These are phyloP conservation scores for Momotus momota DNA, from an alignment of 2,797 vertebrate species.

Conservation along the genomic window DNA sequence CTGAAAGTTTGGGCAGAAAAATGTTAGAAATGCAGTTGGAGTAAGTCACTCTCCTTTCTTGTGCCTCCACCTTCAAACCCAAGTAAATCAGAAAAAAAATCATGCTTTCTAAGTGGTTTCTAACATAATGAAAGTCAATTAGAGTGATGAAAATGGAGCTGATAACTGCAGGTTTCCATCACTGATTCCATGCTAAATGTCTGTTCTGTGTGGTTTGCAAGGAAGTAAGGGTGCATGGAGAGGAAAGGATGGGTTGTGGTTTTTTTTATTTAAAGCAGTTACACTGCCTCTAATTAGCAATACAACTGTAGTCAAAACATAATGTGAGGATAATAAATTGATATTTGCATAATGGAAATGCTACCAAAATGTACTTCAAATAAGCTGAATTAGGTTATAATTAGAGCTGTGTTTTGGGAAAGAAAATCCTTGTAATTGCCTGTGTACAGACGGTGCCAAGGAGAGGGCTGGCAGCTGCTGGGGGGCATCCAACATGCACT, in stretches of 20 bases:
- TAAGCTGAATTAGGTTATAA: constrained; percentile 67
- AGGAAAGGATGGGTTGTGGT: background rate
- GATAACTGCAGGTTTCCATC: constrained; percentile 55
- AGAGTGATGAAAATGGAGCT: constrained; percentile 37
- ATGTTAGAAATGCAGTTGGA: background rate
- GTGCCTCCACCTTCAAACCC: background rate
- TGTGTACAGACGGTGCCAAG: background rate
- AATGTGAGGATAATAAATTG: constrained; percentile 72
- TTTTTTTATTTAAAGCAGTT: constrained; percentile 51
- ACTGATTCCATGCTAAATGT: background rate
- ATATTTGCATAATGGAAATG: constrained; percentile 69
- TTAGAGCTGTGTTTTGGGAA: constrained; percentile 57
- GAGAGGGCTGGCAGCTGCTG: background rate
- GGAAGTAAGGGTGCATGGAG: constrained; percentile 36
- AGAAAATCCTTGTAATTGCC: constrained; percentile 60
- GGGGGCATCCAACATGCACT: background rate
- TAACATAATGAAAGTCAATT: constrained; percentile 59
- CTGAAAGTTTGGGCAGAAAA: background rate
- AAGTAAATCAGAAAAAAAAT: constrained; percentile 20
- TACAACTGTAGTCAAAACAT: constrained; percentile 67
- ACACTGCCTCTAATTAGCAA: constrained; percentile 73
- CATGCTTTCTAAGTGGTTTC: constrained; percentile 12
- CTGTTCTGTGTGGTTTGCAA: constrained; percentile 35
- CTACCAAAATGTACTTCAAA: constrained; percentile 65
- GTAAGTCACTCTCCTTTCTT: background rate